phyloP scores from a whole-genome alignment of 2,113 vertebrate species.

The Boleophthalmus pectinirostris region DNA sequence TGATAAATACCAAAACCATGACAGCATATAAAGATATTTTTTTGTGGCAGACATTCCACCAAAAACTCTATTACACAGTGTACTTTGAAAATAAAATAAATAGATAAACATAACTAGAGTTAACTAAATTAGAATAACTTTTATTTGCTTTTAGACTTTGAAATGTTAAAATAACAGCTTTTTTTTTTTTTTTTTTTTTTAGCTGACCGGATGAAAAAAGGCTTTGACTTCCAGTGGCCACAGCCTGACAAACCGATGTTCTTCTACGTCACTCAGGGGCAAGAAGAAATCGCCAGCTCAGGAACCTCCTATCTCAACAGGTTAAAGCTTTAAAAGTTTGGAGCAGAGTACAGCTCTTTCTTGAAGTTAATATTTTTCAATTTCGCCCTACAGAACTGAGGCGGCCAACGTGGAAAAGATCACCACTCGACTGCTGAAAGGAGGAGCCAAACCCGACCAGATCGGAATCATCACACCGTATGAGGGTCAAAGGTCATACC shows the following conservation, averaged over 20 bases:
- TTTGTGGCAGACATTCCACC: too few relatives aligned
- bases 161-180: too few relatives aligned
- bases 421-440: slow-evolving; percentile 90
- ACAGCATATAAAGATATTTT: too few relatives aligned
- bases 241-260: slow-evolving; percentile 97
- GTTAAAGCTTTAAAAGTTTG: too few relatives aligned
- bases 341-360: neutral
- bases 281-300: slow-evolving; percentile 95
- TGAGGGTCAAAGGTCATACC: slow-evolving; percentile 90
- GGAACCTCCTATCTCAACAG: slow-evolving; percentile 95
- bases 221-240: slow-evolving; percentile 96
- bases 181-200: neutral
- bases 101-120: too few relatives aligned
- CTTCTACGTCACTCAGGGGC: slow-evolving; percentile 94
- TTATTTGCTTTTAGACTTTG: too few relatives aligned
- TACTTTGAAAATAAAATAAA: too few relatives aligned
- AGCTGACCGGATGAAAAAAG: slow-evolving; percentile 93
- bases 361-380: neutral
- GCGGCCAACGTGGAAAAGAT: slow-evolving; percentile 96
- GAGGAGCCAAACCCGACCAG: slow-evolving; percentile 92
- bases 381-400: slow-evolving; percentile 81
- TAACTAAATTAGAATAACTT: too few relatives aligned
- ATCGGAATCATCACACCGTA: slow-evolving; percentile 95
- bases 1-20: too few relatives aligned
- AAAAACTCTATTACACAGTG: too few relatives aligned